A percentile compares a stretch with the other conserved stretches of the same genome.
These are phyloP conservation scores for Rattus rattus DNA, from an alignment of 2,113 vertebrate genomes.

Conservation along the genomic window DNA sequence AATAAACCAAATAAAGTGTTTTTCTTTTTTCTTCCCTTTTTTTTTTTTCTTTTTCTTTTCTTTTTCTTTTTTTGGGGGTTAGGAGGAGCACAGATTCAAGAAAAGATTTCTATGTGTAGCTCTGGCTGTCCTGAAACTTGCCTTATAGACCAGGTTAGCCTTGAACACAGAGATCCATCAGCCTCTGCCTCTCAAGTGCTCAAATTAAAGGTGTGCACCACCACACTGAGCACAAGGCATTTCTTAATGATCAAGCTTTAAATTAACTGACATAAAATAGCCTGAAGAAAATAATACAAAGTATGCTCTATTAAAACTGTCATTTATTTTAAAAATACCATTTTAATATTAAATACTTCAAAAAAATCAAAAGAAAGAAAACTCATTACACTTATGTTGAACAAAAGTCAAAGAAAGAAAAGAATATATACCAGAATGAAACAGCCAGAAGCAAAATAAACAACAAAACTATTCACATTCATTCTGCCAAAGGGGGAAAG, in stretches of 20 bases:
- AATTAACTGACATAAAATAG: conserved; percentile 30
- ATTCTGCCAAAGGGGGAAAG: not conserved
- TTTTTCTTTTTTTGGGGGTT: not conserved
- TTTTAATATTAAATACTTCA: conserved; percentile 35
- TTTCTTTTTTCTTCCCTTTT: not conserved
- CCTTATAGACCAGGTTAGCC: not conserved
- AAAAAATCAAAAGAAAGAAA: conserved; percentile 31
- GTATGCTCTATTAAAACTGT: conserved; percentile 19
- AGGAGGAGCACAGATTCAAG: not conserved
- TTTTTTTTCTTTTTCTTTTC: not conserved
- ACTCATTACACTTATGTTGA: conserved; percentile 21
- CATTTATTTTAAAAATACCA: conserved; percentile 50
- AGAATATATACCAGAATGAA: not conserved
- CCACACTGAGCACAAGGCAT: not conserved
- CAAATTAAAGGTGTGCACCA: not conserved
- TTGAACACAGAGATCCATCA: not conserved
- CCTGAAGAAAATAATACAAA: not conserved
- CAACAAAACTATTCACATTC: conserved; percentile 8
- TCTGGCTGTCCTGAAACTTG: not conserved
- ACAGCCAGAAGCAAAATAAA: conserved; percentile 37
- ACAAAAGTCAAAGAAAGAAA: conserved; percentile 2
- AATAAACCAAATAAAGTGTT: not conserved
- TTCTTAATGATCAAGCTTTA: conserved; percentile 37
- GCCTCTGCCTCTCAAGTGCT: not conserved
- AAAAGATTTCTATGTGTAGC: not conserved